Base-by-base conservation (phyloP, 2,797 vertebrate species). In the Zalophus californianus region DNA sequence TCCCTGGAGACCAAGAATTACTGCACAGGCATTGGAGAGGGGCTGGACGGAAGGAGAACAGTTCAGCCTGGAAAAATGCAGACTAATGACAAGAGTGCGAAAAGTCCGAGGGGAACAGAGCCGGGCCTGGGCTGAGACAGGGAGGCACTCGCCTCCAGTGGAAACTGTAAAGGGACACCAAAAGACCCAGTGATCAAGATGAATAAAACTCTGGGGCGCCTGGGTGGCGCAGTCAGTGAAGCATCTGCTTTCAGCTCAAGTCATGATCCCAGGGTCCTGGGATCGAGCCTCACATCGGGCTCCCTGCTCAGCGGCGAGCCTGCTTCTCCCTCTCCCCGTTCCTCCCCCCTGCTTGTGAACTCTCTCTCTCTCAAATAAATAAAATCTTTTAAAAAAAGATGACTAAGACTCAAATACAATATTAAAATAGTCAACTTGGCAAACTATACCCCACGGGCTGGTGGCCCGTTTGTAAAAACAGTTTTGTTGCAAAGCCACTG, bases 11-110 rank as follows among this genome's bases (percentile, higher is more conserved):
- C 35, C 32, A 73, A 64, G 62, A 41, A 38, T 88, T 29, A 82
- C 82, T 79, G 77, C 64, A 79, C 21, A 90, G 88, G 29, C 29
- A 5, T 20, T 27, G 52, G 32, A 52, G 23, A 50, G 38, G 70
- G 29, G 15, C 54, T 86, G 73, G 41, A n/a, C 50, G 21, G 75
- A 92, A 68, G 38, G 35, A 79, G 77, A 82, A 20, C 29, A 82
- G 56, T 70, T 94, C 48, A 77, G 16, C 62, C 27, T 62, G 32
- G n/a, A 86, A 96, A 94, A 96, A 75, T 14, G 50, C 85, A 82
- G 38, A 80, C 73, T 54, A 64, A 58, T 41, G 48, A 27, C 35
- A 52, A 68, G 1, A 29, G n/a, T 15, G 20, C 27, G 3, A 32
- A 50, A 56, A 66, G 18, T 48, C 29, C 27, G 12, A 32, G 66